phyloP scores from a whole-genome alignment of 2,888 invertebrate species.

The Acanthosepion esculentum region DNA sequence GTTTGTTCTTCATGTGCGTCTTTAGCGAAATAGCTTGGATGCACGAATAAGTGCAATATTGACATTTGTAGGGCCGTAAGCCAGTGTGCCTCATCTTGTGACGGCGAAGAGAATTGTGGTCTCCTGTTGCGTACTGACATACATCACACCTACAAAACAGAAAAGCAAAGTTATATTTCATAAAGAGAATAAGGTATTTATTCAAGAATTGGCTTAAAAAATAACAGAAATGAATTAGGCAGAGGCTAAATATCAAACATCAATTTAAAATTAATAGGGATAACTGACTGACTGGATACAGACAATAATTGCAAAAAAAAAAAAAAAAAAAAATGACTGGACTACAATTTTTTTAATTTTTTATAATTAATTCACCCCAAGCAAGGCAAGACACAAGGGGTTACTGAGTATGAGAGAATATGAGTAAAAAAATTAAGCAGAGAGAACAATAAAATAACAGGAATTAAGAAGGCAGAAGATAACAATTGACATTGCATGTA shows the following conservation, averaged over 20 bases:
- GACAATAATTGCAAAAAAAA: too few relatives aligned
- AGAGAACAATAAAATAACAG: too few relatives aligned
- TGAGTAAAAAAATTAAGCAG: too few relatives aligned
- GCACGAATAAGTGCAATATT: conserved; percentile 85
- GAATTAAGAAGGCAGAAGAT: too few relatives aligned
- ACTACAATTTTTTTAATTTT: too few relatives aligned
- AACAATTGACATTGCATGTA: too few relatives aligned
- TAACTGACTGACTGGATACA: neutral
- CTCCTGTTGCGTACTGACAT: conserved; percentile 84
- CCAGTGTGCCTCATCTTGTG: conserved; percentile 87
- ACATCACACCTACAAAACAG: conserved; percentile 79
- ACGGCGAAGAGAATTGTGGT: conserved; percentile 87
- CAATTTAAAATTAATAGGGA: neutral
- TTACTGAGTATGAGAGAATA: too few relatives aligned
- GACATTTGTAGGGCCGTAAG: conserved; percentile 85
- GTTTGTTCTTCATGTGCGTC: conserved; percentile 85
- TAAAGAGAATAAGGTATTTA: neutral
- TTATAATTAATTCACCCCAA: too few relatives aligned
- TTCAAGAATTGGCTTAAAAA: too few relatives aligned
- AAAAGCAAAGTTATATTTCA: neutral
- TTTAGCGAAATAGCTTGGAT: conserved; percentile 85
- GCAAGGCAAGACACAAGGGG: too few relatives aligned
- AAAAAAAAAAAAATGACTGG: too few relatives aligned
- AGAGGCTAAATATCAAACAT: neutral
- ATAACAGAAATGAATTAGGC: neutral